Evolutionary conservation across 1,140 invertebrate genomes (phyloP), one percentile per base, ranked within the genome.

Genomic region (Thaumetopoea pityocampa): DNA sequence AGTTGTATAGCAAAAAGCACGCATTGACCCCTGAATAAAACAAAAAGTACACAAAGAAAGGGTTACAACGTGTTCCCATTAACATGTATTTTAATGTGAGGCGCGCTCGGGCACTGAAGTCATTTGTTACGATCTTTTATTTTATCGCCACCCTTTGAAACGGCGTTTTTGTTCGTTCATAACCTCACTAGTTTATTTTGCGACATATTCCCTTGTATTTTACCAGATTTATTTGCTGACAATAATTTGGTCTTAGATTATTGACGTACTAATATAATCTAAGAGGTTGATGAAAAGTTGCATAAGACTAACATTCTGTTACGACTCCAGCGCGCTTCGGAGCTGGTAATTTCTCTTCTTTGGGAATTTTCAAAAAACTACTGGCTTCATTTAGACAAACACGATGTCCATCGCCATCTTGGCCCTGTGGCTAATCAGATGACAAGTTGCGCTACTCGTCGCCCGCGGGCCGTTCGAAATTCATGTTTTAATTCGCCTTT

Each of bases 1-100:
- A 69, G 71, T 63, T 59, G 56, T 60, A 51, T 38, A 61, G 58
- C 66, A 69, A 71, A 71, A 72, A 65, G 45, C 63, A 67, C 48
- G 55, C 67, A 65, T 79, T 83, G 79, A 83, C 78, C 79, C 73
- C 62, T 55, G 50, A 69, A 73, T 77, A 78, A 83, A 80, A 83
- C 79, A 83, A 77, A 78, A 68, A 67, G 51, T 37, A 50, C 53
- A 67, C 51, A 74, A 70, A 57, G 70, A 79, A 83, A 83, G 79
- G 79, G 79, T 83, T 76, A 76, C 60, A 72, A 62, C 69, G 46
- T 80, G 73, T 80, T 79, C 72, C 67, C 67, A 70, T 79, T 82
- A 70, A 67, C 54, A 57, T 66, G 58, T 65, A 67, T 71, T 82
- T 69, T 67, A 72, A 74, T 82, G 55, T 65, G 51, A 51, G 58